Percentiles rank a stretch among this genome's conserved stretches.
These are phyloP conservation scores for Conistra vaccinii DNA, from an alignment of 2,888 invertebrate genomes.

Conservation along the genomic window DNA sequence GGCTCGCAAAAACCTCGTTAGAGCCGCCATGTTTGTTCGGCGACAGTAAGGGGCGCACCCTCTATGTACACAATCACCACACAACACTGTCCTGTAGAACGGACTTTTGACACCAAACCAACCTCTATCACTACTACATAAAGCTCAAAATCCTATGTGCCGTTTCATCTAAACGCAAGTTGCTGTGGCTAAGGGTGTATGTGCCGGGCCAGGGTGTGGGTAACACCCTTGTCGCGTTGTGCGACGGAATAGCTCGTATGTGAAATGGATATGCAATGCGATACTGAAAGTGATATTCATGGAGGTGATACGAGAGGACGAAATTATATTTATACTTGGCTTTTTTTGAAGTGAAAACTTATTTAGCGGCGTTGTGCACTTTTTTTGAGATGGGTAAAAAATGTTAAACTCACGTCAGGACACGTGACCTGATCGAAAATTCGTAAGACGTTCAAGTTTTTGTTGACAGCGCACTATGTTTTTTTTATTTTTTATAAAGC, in stretches of 20 bases:
- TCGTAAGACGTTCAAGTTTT: too few relatives aligned
- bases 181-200: conserved; percentile 80
- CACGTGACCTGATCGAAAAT: too few relatives aligned
- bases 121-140: conserved; percentile 65
- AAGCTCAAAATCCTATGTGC: conserved; percentile 65
- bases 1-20: conserved; percentile 89
- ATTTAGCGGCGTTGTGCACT: too few relatives aligned
- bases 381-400: too few relatives aligned
- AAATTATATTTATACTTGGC: background rate
- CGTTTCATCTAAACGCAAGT: conserved; percentile 64
- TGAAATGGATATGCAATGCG: conserved; percentile 88
- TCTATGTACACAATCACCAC: conserved; percentile 85
- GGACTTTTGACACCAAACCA: conserved; percentile 35
- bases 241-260: conserved; percentile 86
- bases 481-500: too few relatives aligned
- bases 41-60: conserved; percentile 89
- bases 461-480: too few relatives aligned
- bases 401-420: too few relatives aligned
- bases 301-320: conserved; percentile 44
- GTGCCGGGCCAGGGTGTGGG: conserved; percentile 86
- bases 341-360: too few relatives aligned
- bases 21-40: conserved; percentile 89
- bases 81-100: conserved; percentile 72
- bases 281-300: conserved; percentile 85
- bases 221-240: conserved; percentile 87